These are phyloP conservation scores for Moxostoma hubbsi DNA, from an alignment of 2,797 vertebrate genomes.

Conservation along the genomic window DNA sequence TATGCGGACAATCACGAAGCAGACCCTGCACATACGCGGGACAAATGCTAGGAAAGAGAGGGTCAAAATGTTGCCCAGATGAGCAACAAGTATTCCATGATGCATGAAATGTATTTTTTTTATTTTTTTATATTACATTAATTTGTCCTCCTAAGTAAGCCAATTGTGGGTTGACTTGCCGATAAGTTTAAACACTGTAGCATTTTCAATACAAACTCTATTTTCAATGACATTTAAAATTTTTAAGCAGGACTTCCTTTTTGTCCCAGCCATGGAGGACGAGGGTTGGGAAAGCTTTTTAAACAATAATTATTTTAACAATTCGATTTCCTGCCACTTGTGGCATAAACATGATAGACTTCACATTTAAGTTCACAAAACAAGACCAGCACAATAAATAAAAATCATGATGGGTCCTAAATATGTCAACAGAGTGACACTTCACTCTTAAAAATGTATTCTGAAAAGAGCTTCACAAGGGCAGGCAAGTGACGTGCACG, in stretches of 20 bases:
- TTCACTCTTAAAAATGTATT: background rate
- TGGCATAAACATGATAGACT: background rate
- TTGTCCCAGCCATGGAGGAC: too few species aligned
- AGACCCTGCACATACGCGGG: too few species aligned
- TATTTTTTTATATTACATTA: background rate
- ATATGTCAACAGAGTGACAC: background rate
- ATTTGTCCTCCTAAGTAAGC: background rate
- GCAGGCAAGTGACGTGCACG: background rate
- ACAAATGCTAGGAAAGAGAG: too few species aligned
- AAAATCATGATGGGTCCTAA: too few species aligned
- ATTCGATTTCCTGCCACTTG: background rate
- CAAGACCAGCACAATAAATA: too few species aligned
- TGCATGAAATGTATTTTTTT: background rate
- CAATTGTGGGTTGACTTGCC: background rate
- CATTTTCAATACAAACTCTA: too few species aligned
- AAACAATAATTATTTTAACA: background rate
- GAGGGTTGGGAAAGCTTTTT: background rate
- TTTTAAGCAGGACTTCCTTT: too few species aligned
- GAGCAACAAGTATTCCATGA: background rate
- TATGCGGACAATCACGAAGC: too few species aligned
- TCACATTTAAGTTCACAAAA: background rate
- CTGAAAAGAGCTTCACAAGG: background rate
- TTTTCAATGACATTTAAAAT: too few species aligned
- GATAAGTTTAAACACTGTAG: background rate
- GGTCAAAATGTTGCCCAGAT: background rate